Evolutionary conservation across 2,888 invertebrate genomes (phyloP).

Genomic region (Alloplasta piceator): DNA sequence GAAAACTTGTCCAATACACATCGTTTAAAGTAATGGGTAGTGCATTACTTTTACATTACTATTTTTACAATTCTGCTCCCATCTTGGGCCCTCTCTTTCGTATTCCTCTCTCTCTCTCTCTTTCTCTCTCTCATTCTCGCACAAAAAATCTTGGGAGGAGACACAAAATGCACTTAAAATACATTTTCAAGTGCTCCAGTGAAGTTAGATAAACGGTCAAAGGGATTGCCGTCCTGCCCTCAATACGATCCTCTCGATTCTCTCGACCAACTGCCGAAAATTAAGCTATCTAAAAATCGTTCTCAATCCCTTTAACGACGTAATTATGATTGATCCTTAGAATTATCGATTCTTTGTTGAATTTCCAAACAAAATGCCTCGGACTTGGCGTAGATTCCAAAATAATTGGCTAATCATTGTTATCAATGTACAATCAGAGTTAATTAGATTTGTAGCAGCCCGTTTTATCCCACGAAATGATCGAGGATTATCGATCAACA

Average conservation of each 20-base stretch:
- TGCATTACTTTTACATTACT: too few species aligned
- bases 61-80: too few species aligned
- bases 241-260: too few species aligned
- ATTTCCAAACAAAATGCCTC: neutral
- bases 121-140: constrained; percentile 36
- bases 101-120: constrained; percentile 36
- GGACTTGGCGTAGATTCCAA: constrained; percentile 60
- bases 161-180: constrained; percentile 82
- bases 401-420: constrained; percentile 72
- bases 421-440: constrained; percentile 75
- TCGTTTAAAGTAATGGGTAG: too few species aligned
- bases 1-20: too few species aligned
- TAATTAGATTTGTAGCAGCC: constrained; percentile 76
- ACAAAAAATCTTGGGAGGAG: constrained; percentile 54
- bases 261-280: too few species aligned
- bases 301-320: constrained; percentile 32
- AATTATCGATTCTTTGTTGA: constrained; percentile 4
- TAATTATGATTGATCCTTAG: neutral
- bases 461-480: constrained; percentile 61
- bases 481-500: constrained; percentile 28
- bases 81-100: constrained; percentile 43
- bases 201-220: constrained; percentile 22
- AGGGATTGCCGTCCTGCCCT: constrained; percentile 11
- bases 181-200: constrained; percentile 73
- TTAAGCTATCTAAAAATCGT: constrained; percentile 29